Percentiles rank a stretch among this genome's conserved stretches.
Conservation (phyloP, 2,113 vertebrate genomes). For the Pseudorectes ferrugineus region DNA sequence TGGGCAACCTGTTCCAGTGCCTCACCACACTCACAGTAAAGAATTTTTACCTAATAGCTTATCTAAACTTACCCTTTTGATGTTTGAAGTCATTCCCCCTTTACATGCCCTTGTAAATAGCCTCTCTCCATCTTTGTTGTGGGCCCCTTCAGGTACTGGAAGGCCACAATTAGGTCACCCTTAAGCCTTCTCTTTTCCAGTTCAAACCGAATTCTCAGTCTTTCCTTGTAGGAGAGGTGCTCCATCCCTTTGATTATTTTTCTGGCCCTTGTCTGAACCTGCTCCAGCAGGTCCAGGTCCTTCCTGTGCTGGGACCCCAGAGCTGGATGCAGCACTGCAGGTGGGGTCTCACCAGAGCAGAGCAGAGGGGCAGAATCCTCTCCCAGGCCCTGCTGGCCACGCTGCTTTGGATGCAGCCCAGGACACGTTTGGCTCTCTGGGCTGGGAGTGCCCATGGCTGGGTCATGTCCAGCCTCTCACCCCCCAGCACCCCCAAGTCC, state of each 20-base stretch:
- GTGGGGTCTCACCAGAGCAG: neutral
- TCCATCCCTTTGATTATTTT: neutral
- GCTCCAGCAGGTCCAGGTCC: fast-evolving
- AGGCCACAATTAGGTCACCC: neutral
- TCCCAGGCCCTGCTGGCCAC: neutral
- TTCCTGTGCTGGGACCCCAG: neutral
- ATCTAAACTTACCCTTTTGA: neutral
- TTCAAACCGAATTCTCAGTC: neutral
- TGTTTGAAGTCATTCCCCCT: neutral
- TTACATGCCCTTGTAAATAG: neutral
- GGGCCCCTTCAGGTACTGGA: neutral
- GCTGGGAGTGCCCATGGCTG: neutral
- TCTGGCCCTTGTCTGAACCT: neutral
- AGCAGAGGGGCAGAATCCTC: neutral
- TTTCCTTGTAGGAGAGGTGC: neutral
- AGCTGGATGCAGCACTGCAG: neutral
- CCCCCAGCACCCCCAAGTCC: neutral
- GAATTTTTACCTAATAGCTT: neutral
- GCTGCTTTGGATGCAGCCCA: neutral
- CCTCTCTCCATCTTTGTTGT: neutral
- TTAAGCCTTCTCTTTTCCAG: neutral
- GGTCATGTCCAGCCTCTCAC: neutral
- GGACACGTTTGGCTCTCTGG: neutral
- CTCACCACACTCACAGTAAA: neutral
- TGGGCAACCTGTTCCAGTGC: neutral